A percentile compares a stretch with the other conserved stretches of the same genome.
These are phyloP conservation scores for Ceyx erithaca DNA, from an alignment of 2,797 vertebrate genomes.

Conservation along the genomic window DNA sequence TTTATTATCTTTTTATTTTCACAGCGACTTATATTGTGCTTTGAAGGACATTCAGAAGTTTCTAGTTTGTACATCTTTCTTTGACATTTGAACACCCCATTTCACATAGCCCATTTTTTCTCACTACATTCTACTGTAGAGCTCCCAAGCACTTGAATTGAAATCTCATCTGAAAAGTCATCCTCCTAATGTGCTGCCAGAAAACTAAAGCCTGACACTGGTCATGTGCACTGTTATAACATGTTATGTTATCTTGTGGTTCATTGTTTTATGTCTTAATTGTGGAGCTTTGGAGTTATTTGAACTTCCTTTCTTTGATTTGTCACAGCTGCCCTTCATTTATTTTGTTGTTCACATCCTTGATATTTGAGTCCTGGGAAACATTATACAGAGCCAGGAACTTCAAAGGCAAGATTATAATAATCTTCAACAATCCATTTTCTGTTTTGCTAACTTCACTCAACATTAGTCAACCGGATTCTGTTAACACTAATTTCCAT, in stretches of 20 bases:
- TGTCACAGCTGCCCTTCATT: slow-evolving; percentile 24
- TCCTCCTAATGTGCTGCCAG: not conserved
- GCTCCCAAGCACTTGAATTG: not conserved
- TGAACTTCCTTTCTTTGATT: slow-evolving; percentile 21
- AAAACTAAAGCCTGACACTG: not conserved
- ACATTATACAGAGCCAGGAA: not conserved
- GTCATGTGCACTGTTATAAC: not conserved
- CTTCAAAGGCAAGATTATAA: slow-evolving; percentile 9
- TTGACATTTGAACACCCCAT: not conserved
- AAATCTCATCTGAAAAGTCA: not conserved
- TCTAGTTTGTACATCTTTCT: not conserved
- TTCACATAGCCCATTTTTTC: not conserved
- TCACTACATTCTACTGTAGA: not conserved
- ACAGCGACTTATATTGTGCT: not conserved
- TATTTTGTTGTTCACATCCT: not conserved
- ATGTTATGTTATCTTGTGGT: not conserved
- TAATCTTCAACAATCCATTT: not conserved
- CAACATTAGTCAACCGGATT: not conserved
- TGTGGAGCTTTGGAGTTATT: not conserved
- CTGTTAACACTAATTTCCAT: not conserved
- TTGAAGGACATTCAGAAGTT: not conserved
- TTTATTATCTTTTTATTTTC: not conserved
- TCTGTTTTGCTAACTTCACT: not conserved
- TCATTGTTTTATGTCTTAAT: not conserved
- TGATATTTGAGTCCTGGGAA: slow-evolving; percentile 11